phyloP scores from a whole-genome alignment of 1,140 invertebrate genomes.

The Stegodyphus mimosarum region DNA sequence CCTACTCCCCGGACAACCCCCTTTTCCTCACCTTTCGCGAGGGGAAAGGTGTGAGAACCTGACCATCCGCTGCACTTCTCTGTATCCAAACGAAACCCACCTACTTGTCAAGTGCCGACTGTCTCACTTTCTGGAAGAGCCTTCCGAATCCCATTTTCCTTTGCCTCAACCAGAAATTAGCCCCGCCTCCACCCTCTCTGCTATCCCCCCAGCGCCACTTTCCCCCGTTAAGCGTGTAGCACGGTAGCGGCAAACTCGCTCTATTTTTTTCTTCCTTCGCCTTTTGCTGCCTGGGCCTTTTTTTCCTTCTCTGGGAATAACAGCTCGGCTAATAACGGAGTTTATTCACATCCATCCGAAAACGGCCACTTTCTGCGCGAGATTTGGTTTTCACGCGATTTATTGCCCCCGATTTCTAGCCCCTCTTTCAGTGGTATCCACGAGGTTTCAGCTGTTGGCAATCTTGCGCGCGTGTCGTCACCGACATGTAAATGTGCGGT shows the following conservation, averaged over 20 bases:
- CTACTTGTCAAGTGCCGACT: constrained; percentile 57
- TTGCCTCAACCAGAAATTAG: constrained; percentile 50
- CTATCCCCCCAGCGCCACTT: background rate
- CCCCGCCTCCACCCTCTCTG: constrained; percentile 23
- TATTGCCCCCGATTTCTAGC: background rate
- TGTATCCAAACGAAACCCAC: constrained; percentile 44
- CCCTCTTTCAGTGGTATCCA: background rate
- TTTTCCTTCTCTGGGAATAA: constrained; percentile 19
- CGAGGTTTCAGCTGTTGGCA: too few species aligned
- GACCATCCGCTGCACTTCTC: constrained; percentile 33
- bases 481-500: too few species aligned
- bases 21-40: background rate
- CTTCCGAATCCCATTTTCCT: constrained; percentile 39
- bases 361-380: constrained; percentile 6
- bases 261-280: background rate
- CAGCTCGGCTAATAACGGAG: constrained; percentile 41
- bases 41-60: constrained; percentile 49
- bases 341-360: background rate
- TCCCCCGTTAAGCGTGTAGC: background rate
- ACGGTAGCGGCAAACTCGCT: background rate
- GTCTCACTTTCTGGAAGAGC: constrained; percentile 40
- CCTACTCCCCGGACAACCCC: background rate
- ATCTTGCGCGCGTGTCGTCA: too few species aligned
- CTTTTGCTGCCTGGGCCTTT: background rate
- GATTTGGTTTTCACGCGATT: constrained; percentile 19